Evolutionary conservation across 2,888 invertebrate species (phyloP), one percentile per base, ranked within the genome.

Genomic region (Chironomus tentans): DNA sequence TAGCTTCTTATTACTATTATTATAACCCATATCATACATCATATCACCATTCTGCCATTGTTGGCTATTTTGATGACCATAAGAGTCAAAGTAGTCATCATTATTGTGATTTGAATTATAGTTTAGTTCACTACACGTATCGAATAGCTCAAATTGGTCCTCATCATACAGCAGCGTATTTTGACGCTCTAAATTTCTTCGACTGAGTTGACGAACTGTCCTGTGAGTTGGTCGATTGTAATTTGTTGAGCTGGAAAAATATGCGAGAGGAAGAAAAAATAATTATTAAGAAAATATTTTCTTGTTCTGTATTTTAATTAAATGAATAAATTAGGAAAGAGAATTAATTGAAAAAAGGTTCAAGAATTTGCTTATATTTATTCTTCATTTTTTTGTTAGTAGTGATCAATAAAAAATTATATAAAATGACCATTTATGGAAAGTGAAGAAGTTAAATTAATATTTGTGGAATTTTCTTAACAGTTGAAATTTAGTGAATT

Each of bases 161-260:
- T 79, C 78, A 15, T 93, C 92, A 81, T 92, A 92, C 80, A 92
- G 92, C 79, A 92, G 83, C 65, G 92, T 92, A 78, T 88, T 89
- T 84, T 93, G 93, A 80, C 93, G 87, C 83, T 93, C 93, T 80
- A 93, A 85, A 83, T 92, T 92, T 82, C 82, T 81, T 83, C 74
- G 72, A 80, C 77, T 79, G 78, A 81, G 77, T 80, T 80, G 15
- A 79, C 78, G 5, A 78, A 78, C 61, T 47, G 48, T 68, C 21
- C 68, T n/a, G 10, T 74, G 72, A 3, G 61, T 62, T 2, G 21
- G 13, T 28, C 61, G 74, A 74, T 65, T 74, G 74, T 28, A 74
- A 13, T 22, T 38, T 62, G 61, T 21, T 21, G 71, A 71, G 28
- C 50, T 73, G 38, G 4, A 28, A 28, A 28, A 4, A 28, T 28